These are phyloP conservation scores for Corythoichthys haematopterus DNA, from an alignment of 2,113 vertebrate species.

Conservation along the genomic window DNA sequence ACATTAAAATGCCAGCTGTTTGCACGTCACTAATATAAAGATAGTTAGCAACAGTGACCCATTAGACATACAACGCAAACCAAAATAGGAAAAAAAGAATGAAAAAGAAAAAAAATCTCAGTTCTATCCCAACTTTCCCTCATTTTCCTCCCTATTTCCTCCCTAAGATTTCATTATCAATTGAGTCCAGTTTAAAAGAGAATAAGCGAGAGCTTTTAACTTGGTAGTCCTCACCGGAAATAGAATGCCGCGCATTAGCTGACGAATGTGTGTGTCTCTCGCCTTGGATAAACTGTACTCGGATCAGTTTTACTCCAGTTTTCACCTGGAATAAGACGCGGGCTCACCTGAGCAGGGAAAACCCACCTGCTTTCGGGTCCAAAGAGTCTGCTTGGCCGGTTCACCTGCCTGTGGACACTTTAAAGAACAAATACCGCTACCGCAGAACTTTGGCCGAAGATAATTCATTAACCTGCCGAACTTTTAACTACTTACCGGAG, in stretches of 20 bases:
- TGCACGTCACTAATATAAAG: too few species aligned
- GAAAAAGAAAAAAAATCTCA: too few species aligned
- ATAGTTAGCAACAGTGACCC: too few species aligned
- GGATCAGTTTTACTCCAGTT: conserved; percentile 12
- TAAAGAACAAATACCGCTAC: background rate
- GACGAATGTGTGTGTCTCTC: background rate
- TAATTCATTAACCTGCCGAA: conserved; percentile 40
- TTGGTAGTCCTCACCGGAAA: conserved; percentile 25
- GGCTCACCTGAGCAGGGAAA: conserved; percentile 23
- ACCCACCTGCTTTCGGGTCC: background rate
- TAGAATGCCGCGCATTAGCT: fast-evolving
- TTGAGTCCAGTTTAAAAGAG: background rate
- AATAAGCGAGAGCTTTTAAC: background rate
- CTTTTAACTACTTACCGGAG: conserved; percentile 4
- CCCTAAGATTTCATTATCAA: too few species aligned
- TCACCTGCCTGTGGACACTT: background rate
- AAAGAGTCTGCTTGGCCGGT: background rate
- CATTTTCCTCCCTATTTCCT: too few species aligned
- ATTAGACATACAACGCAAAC: too few species aligned
- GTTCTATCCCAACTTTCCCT: too few species aligned
- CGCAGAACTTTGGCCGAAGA: background rate
- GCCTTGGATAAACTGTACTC: conserved; percentile 28
- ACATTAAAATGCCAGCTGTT: too few species aligned
- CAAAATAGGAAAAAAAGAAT: too few species aligned
- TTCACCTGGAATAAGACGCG: conserved; percentile 29